A percentile compares a stretch with the other conserved stretches of the same genome.
These are phyloP conservation scores for Patiria miniata DNA, from an alignment of 35 echinoderm and acorn worm species.

Conservation along the genomic window DNA sequence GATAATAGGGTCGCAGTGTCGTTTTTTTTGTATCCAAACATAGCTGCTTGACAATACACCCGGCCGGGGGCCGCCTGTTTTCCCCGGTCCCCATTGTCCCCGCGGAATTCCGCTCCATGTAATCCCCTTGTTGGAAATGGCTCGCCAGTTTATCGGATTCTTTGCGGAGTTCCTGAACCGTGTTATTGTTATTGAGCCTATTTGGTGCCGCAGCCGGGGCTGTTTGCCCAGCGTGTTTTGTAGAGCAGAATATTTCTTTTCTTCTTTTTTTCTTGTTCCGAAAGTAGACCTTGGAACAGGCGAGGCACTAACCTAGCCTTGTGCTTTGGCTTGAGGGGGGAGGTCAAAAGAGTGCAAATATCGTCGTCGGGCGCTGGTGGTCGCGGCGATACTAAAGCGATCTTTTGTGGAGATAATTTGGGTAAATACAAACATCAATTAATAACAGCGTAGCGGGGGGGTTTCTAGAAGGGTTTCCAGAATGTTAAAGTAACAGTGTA, in stretches of 20 bases:
- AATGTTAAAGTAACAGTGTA: too few species aligned
- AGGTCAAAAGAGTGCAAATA: background rate
- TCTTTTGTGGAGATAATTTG: too few species aligned
- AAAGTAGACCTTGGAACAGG: too few species aligned
- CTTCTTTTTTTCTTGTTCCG: too few species aligned
- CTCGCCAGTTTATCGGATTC: constrained; percentile 4
- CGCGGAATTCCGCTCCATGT: constrained; percentile 12
- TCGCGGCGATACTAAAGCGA: background rate
- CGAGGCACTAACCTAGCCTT: background rate
- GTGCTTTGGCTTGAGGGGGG: background rate
- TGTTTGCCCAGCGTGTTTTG: constrained; percentile 7
- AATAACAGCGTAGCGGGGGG: too few species aligned
- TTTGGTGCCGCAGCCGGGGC: background rate
- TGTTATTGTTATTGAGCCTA: constrained; percentile 24
- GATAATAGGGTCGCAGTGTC: background rate
- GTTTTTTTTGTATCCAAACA: background rate
- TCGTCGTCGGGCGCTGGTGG: background rate
- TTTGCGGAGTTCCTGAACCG: background rate
- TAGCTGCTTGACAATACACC: background rate
- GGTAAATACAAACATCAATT: too few species aligned
- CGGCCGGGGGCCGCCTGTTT: background rate
- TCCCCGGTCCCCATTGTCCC: background rate
- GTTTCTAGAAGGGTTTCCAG: too few species aligned
- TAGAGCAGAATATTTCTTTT: background rate
- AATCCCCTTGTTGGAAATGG: constrained; percentile 23